Conservation (phyloP, 30 jellyfish, hydroid and myxozoan species). For the Chrysaora quinquecirrha region DNA sequence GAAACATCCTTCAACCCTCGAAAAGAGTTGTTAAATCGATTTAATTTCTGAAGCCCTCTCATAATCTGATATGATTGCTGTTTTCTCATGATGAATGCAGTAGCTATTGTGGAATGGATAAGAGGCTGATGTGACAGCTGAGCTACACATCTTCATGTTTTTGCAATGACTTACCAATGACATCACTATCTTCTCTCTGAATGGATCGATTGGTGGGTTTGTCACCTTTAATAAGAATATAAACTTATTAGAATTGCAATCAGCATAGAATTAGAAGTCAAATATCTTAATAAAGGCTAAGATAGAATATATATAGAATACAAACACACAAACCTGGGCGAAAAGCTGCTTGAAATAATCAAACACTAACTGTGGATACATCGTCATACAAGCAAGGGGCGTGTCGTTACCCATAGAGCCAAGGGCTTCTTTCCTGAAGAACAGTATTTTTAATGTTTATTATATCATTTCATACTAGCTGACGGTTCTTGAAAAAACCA, state of each 20-base stretch:
- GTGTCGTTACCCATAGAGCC: slow-evolving; percentile 87
- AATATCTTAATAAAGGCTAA: background rate
- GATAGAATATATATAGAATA: background rate
- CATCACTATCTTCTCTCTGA: slow-evolving; percentile 78
- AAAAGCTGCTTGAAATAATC: slow-evolving; percentile 82
- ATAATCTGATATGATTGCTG: no score
- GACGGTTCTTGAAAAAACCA: background rate
- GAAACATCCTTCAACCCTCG: no score
- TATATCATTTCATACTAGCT: background rate
- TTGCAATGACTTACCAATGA: slow-evolving; percentile 73
- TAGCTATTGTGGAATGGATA: no score
- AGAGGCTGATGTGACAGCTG: no score
- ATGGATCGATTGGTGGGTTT: slow-evolving; percentile 82
- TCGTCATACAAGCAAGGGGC: slow-evolving; percentile 79
- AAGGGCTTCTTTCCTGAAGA: slow-evolving; percentile 68
- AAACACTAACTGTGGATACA: slow-evolving; percentile 68
- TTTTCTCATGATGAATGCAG: no score
- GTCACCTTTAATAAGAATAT: slow-evolving; percentile 51
- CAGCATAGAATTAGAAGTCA: background rate
- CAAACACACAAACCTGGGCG: slow-evolving; percentile 66
- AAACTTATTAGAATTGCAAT: background rate
- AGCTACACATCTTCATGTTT: no score
- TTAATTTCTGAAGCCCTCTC: no score
- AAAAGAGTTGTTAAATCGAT: no score
- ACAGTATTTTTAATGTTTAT: background rate